Base-by-base conservation (phyloP, 1,140 invertebrate species). In the Trichoplusia ni region DNA sequence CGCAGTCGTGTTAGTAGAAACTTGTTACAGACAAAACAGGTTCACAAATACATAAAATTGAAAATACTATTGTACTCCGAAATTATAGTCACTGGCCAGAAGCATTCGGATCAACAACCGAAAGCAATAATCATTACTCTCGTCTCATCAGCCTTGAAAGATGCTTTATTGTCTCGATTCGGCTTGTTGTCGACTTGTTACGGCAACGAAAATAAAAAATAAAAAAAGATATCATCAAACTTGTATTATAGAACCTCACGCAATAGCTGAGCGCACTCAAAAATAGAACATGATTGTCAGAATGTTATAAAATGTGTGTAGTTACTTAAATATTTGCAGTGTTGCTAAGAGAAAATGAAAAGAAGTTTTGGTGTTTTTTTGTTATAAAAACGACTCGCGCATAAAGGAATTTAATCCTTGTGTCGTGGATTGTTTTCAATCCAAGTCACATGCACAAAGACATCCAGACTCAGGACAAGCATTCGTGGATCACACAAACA, bases 161-260 rank as follows among this genome's bases (percentile, higher is more conserved):
- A 85, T 83, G 79, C 70, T 88, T 87, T 86, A 87, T 88, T 86
- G 85, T 88, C 82, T 86, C 77, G 83, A 79, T 78, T 81, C 80
- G 79, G 80, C 83, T 89, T 75, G 83, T 88, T 86, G 81, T 86
- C 83, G 82, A 88, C 84, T 86, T 85, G 81, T 87, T 86, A 87
- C 79, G 75, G 74, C 60, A 74, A 77, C 64, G n/a, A 72, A 67
- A 79, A 79, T 73, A 79, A 49, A 40, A 84, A 70, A 79, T 81
- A 77, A 66, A 84, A 81, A 81, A 79, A 76, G 69, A 75, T 69
- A 70, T 74, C 80, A 80, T 80, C 75, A 84, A 81, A 81, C 69
- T 79, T 67, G 75, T 84, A 84, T 88, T 84, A 84, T 79, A 77
- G 73, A 86, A 82, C 77, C 68, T 82, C 79, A 86, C 77, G 82